These are phyloP conservation scores for Bombus polaris DNA, from an alignment of 1,140 invertebrate genomes.

Conservation along the genomic window DNA sequence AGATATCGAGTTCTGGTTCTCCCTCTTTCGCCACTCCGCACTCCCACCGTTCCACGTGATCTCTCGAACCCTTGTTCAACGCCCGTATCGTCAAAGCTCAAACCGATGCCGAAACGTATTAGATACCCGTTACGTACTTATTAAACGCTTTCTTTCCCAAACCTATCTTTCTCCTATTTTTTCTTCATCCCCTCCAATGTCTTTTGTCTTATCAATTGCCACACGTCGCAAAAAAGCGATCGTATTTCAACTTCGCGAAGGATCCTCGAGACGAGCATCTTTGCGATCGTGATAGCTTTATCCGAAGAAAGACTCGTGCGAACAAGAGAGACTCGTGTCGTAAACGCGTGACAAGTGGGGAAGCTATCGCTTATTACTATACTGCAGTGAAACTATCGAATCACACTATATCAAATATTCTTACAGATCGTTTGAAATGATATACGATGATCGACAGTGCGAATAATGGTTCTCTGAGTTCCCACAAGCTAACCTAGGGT, in stretches of 20 bases:
- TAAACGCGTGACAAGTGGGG: neutral
- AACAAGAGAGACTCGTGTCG: no score
- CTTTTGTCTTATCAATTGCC: neutral
- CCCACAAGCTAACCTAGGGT: constrained; percentile 39
- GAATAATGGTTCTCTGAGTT: constrained; percentile 28
- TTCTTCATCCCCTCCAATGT: neutral
- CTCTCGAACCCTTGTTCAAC: neutral
- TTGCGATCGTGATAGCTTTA: neutral
- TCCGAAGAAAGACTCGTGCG: neutral
- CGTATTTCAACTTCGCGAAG: neutral
- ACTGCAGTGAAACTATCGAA: neutral
- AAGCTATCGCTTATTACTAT: neutral
- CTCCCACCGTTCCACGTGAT: neutral
- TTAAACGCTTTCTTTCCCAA: constrained; percentile 29
- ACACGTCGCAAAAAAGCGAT: neutral
- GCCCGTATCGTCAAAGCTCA: constrained; percentile 46
- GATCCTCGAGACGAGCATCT: neutral
- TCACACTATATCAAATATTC: constrained; percentile 11
- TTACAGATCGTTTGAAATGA: constrained; percentile 37
- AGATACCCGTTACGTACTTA: constrained; percentile 49
- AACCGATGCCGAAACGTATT: constrained; percentile 44
- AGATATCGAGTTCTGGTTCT: constrained; percentile 65
- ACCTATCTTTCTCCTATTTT: neutral
- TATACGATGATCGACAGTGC: neutral
- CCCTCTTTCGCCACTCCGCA: constrained; percentile 17